Conservation (phyloP, 2,888 invertebrate genomes). For the Spatulosminthurus flaviceps region DNA sequence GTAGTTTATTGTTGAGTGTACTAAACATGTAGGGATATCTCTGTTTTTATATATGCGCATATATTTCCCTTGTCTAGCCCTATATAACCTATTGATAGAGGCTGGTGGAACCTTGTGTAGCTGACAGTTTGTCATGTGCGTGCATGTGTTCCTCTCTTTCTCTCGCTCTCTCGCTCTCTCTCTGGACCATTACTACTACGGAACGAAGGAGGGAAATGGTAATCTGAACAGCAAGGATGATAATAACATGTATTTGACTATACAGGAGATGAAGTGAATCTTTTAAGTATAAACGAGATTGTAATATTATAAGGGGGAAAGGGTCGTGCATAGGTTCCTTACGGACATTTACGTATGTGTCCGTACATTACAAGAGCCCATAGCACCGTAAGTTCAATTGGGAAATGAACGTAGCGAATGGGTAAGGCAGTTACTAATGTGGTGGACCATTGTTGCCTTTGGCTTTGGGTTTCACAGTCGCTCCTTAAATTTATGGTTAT, state of each 20-base stretch:
- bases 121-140: constrained; percentile 1
- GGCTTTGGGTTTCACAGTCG: not conserved
- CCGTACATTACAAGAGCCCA: too few relatives aligned
- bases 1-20: not conserved
- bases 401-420: not conserved
- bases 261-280: not conserved
- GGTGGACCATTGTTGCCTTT: constrained; percentile 20
- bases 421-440: constrained; percentile 29
- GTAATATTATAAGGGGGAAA: too few relatives aligned
- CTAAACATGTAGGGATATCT: not conserved
- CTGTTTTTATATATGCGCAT: not conserved
- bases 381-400: not conserved
- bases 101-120: not conserved
- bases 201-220: not conserved
- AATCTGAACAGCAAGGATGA: not conserved
- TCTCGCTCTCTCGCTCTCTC: too few relatives aligned
- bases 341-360: too few relatives aligned
- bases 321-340: too few relatives aligned
- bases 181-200: constrained; percentile 2
- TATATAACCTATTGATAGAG: not conserved
- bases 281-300: too few relatives aligned
- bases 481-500: not conserved
- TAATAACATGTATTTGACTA: not conserved
- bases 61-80: not conserved
- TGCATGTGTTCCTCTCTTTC: constrained; percentile 18